Evolutionary conservation across 2,113 vertebrate species (phyloP).

Genomic region (Scopus umbretta): DNA sequence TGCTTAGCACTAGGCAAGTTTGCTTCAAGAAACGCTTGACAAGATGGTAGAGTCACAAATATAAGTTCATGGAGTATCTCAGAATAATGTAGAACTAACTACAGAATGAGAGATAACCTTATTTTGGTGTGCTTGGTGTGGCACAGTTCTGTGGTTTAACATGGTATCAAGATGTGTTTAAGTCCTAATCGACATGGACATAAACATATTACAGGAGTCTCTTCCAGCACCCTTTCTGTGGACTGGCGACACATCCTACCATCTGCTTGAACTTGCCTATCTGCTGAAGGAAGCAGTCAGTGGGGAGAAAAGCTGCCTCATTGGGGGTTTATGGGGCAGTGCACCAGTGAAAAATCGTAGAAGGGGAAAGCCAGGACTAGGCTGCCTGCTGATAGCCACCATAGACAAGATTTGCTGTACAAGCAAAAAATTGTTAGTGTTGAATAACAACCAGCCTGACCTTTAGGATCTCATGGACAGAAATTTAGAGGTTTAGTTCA

Average conservation of each 20-base stretch:
- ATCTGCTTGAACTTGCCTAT: background rate
- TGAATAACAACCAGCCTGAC: background rate
- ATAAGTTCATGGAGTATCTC: background rate
- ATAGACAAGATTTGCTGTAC: background rate
- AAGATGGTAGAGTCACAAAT: background rate
- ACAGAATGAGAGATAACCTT: background rate
- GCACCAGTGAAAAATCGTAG: background rate
- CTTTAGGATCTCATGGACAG: background rate
- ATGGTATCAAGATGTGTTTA: background rate
- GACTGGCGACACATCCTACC: background rate
- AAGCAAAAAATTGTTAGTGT: background rate
- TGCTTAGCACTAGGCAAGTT: background rate
- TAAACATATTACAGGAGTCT: background rate
- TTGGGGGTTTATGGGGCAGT: background rate
- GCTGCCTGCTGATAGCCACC: background rate
- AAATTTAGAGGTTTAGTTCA: background rate
- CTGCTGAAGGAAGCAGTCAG: background rate
- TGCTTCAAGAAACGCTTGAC: background rate
- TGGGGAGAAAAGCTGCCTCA: background rate
- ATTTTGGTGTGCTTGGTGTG: background rate
- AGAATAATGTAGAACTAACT: background rate
- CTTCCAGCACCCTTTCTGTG: background rate
- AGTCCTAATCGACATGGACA: background rate
- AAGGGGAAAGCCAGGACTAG: background rate
- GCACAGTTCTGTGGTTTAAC: background rate